Evolutionary conservation across 2,888 invertebrate genomes (phyloP).

Genomic region (Nomada ruficornis): DNA sequence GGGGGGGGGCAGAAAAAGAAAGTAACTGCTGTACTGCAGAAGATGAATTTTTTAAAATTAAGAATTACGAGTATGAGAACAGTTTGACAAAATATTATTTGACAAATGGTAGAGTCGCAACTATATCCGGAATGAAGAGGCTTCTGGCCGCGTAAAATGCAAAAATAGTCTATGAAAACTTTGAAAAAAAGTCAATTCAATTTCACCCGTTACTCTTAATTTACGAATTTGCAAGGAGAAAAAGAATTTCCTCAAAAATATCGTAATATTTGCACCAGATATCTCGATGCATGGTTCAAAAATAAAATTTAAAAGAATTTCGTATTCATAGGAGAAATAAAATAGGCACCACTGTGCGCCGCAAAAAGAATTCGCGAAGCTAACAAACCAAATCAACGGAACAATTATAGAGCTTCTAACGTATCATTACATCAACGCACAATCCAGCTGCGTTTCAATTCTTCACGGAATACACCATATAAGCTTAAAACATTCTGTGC

Average conservation of each 20-base stretch:
- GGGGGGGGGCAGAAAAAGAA: not conserved
- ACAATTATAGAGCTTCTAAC: slow-evolving; percentile 6
- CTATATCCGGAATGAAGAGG: not conserved
- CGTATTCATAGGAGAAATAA: not conserved
- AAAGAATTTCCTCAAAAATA: no score
- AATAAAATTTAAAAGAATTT: not conserved
- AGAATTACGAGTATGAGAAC: not conserved
- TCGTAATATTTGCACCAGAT: no score
- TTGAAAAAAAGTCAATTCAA: not conserved
- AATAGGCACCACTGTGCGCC: not conserved
- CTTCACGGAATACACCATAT: not conserved
- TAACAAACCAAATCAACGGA: not conserved
- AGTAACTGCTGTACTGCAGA: not conserved
- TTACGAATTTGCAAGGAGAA: no score
- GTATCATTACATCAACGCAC: not conserved
- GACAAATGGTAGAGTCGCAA: not conserved
- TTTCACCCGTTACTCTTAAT: not conserved
- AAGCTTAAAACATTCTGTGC: not conserved
- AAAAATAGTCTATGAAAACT: slow-evolving; percentile 1
- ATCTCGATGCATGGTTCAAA: no score
- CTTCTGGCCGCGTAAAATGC: not conserved
- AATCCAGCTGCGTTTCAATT: not conserved
- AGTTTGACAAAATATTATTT: not conserved
- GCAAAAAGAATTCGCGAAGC: not conserved
- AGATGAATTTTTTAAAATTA: not conserved